Base-by-base conservation (phyloP, 2,797 vertebrate species). In the Melanotaenia parkinsoni region DNA sequence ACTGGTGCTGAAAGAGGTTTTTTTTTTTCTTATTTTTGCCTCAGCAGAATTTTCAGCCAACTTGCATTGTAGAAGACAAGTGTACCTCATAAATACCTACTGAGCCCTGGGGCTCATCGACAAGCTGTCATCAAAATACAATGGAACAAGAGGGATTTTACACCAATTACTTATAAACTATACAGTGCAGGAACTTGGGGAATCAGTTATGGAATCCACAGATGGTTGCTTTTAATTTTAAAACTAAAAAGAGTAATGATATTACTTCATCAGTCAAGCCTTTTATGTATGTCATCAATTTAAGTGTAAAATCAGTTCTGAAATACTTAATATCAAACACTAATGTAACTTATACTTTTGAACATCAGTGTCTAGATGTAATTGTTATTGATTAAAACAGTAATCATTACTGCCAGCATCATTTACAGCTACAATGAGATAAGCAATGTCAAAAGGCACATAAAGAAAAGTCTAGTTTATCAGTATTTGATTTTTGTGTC, bases 71-170 rank as follows among this genome's bases (percentile, higher is more conserved):
- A 35, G 58, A 76, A 74, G 66, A 79, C 37, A 3, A 72, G 68
- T 50, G 63, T 43, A 67, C 64, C 80, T 83, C 72, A 63, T 63
- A 72, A 80, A 85, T 16, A 64, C 65, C 64, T 45, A 40, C 75
- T 72, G 70, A 70, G 67, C 72, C 65, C 71, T 1, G 0, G 74
- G 66, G 74, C 82, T 82, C 72, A 85, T 77, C 38, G 74, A 86
- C 76, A 67, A 86, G 74, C 80, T 85, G 86, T 77, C 82, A 78
- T 66, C 62, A 66, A 77, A 82, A 72, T 43, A 86, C 54, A 67
- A 64, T 43, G 32, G 58, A 71, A 80, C 59, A 65, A 73, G 56
- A 67, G 37, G 24, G 67, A 71, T 85, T 90, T 84, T 77, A 65
- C 63, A 76, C 75, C 77, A 82, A 87, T 86, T 84, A 84, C 79